Evolutionary conservation across 2,113 vertebrate species (phyloP).

Genomic region (Myanophis thanlyinensis): DNA sequence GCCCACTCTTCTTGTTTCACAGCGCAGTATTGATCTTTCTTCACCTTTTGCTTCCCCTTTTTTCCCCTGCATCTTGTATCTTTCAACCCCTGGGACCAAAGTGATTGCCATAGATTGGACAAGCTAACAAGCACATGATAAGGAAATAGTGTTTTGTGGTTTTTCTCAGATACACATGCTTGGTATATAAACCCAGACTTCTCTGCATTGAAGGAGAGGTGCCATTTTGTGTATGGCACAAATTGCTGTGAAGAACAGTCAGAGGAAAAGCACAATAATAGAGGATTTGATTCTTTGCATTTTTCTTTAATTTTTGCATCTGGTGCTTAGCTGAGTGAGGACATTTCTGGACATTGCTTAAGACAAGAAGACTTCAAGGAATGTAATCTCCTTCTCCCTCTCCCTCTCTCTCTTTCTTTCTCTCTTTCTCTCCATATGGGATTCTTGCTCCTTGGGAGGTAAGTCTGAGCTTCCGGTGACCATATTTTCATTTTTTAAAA

Average conservation of each 20-base stretch:
- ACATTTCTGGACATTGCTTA: conserved; percentile 70
- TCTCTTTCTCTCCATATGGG: conserved; percentile 47
- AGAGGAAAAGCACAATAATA: conserved; percentile 61
- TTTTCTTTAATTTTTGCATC: conserved; percentile 65
- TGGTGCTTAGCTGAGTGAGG: conserved; percentile 69
- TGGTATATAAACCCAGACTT: conserved; percentile 77
- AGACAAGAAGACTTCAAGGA: conserved; percentile 74
- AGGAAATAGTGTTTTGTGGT: conserved; percentile 85
- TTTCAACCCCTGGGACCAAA: conserved; percentile 95
- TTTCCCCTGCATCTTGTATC: conserved; percentile 85
- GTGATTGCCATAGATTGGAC: conserved; percentile 99
- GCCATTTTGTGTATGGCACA: conserved; percentile 77
- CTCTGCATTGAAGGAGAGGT: conserved; percentile 77
- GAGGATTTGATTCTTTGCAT: conserved; percentile 65
- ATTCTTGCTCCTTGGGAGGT: conserved; percentile 78
- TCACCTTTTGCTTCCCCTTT: conserved; percentile 90
- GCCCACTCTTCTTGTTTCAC: conserved; percentile 99
- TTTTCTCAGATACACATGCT: conserved; percentile 73
- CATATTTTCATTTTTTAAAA: conserved; percentile 46
- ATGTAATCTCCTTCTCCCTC: conserved; percentile 61
- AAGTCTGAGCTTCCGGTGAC: conserved; percentile 70
- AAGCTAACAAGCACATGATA: conserved; percentile 99
- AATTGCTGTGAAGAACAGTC: conserved; percentile 61
- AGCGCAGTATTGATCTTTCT: conserved; percentile 98
- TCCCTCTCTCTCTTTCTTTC: conserved; percentile 63